Evolutionary conservation across 2,113 vertebrate species (phyloP), one percentile per base, ranked within the genome.

Genomic region (Lethenteron camtschaticum): DNA sequence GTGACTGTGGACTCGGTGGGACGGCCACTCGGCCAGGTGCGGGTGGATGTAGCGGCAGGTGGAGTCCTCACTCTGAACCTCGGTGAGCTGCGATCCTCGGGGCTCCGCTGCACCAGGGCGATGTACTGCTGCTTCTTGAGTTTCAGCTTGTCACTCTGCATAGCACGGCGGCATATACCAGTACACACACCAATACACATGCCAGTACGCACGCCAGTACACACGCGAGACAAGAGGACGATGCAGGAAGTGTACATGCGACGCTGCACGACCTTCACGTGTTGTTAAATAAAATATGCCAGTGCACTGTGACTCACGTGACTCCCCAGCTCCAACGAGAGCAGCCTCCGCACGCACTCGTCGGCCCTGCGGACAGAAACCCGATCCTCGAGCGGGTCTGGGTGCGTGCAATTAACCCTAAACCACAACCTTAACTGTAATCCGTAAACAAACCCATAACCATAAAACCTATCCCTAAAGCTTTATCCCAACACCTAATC

Each of bases 311-410:
- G 66, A 80, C 87, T 81, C 75, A 97, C 94, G 77, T 85, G 82
- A 74, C 71, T 84, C 9, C 86, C 88, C 76, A 97, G 81, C 77
- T 96, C 90, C 83, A 97, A 72, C 2, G 88, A 85, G 71, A 97
- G 73, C n/a, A 97, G 72, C 70, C 81, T 83, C 78, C 75, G 89
- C 71, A 96, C 86, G 2, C 92, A 56, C 72, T 88, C 87, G 11
- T 92, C 85, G 56, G 85, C 79, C 7, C 94, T 97, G 75, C 72
- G 76, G 70, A 75, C 14, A 76, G 58, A 8, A 69, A 56, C 68
- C 56, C 24, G 24, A 41, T 41, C 24, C 24, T 41, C 24, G 1
- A 41, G 24, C 24, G 24, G 24, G 24, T 41, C 24, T 41, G 24
- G 3, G 24, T 41, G 24, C 24, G 24, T 3, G 24, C 24, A 41